Evolutionary conservation across 2,113 vertebrate genomes (phyloP).

Genomic region (Chiloscyllium plagiosum): DNA sequence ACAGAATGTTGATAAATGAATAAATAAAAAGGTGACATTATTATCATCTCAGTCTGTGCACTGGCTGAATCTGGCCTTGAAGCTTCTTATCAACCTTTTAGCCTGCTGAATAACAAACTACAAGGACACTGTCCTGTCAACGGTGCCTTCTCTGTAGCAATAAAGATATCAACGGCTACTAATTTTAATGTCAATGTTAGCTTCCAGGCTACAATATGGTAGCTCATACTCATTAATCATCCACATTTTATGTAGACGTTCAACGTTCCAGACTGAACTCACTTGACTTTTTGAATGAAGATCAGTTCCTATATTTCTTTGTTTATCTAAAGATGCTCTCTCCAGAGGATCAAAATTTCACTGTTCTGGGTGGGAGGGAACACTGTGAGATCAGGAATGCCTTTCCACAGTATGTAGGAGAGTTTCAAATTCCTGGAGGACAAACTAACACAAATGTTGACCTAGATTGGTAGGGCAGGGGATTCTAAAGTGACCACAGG

Average conservation of each 20-base stretch:
- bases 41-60: neutral
- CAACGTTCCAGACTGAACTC: neutral
- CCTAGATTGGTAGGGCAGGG: too few species aligned
- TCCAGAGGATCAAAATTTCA: neutral
- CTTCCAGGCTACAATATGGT: neutral
- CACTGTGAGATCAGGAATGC: neutral
- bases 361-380: neutral
- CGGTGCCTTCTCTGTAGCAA: neutral
- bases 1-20: neutral
- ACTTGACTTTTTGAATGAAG: neutral
- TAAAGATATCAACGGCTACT: neutral
- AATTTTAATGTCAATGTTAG: neutral
- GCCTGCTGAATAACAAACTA: neutral
- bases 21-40: neutral
- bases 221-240: neutral
- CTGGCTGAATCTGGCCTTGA: neutral
- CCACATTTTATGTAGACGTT: neutral
- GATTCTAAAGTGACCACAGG: too few species aligned
- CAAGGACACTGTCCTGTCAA: neutral
- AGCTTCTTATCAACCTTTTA: neutral
- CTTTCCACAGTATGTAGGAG: neutral
- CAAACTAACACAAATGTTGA: too few species aligned
- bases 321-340: neutral
- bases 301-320: neutral
- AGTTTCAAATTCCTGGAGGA: neutral